These are phyloP conservation scores for Fabriciana adippe DNA, from an alignment of 2,888 invertebrate species.

Conservation along the genomic window DNA sequence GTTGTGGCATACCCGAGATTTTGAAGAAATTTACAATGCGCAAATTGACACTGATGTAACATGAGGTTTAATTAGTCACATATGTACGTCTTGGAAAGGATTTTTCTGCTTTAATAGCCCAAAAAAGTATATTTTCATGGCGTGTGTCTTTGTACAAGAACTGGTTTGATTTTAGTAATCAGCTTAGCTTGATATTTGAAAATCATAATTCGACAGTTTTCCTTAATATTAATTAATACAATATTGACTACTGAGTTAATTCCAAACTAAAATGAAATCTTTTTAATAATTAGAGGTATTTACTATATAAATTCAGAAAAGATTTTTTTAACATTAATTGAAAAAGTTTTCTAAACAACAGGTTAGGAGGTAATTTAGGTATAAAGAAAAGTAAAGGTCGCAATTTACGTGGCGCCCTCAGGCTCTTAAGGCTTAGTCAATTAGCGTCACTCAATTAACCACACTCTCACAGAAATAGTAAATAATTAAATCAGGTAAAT, in stretches of 20 bases:
- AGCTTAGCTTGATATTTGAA: background rate
- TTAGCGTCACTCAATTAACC: conserved; percentile 81
- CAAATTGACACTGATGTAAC: conserved; percentile 75
- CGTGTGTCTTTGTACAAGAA: background rate
- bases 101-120: conserved; percentile 28
- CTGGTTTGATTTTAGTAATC: conserved; percentile 1
- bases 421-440: conserved; percentile 77
- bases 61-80: conserved; percentile 51
- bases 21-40: conserved; percentile 76
- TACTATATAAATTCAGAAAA: background rate
- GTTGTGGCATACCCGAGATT: conserved; percentile 76
- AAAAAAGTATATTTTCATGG: conserved; percentile 20
- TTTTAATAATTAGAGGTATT: background rate
- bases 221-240: background rate
- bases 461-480: conserved; percentile 71
- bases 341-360: conserved; percentile 1
- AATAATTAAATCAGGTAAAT: conserved; percentile 74
- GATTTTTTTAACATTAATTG: background rate
- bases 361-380: conserved; percentile 29
- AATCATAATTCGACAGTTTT: background rate
- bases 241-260: background rate
- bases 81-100: conserved; percentile 32
- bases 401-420: conserved; percentile 66
- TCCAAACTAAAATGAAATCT: background rate
- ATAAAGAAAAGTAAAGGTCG: conserved; percentile 67